Base-by-base conservation (phyloP, 1,140 invertebrate genomes). In the Ips typographus region DNA sequence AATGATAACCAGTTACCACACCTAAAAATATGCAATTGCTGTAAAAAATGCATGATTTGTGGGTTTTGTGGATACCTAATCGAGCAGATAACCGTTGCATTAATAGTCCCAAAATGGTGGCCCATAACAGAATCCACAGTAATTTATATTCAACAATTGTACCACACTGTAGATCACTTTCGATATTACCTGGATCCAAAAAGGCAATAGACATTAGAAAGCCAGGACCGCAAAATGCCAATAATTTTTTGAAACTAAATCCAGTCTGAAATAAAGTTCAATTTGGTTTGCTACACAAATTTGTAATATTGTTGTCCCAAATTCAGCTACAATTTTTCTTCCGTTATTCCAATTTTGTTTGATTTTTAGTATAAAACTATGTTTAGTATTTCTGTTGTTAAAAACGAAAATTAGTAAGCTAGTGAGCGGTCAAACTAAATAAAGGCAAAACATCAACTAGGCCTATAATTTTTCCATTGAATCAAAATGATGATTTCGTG, bases 201-300 rank as follows among this genome's bases (percentile, higher is more conserved):
- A 95, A 96, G 37, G 94, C 94, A 78, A 96, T 96, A 58, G 91
- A 94, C 93, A 96, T 96, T 47, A 96, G 82, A 81, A 95, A 95
- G 41, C 94, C 94, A 44, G 94, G 95, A 4, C 94, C 95, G 0
- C 93, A 95, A 80, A 95, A 97, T 52, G 92, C 92, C 94, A 94
- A 96, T 83, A 96, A 82, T 83, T 94, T 95, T 74, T 86, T 85
- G 78, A 93, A 94, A 82, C 91, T 96, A 80, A 96, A 95, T 22
- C 59, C 5, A 2, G 59, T 62, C 59, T 62, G 40, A 8, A 59
- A 55, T 4, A 47, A 22, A 22, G 22, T 22, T 22, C 22, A 22
- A 22, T 22, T 22, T 22, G 22, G 22, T 22, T 22, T 22, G 22
- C 22, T 22, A 22, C 22, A 22, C 22, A 22, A 22, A 22, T 22